Base-by-base conservation (phyloP, 2,888 invertebrate species). In the Eilema sororculum region DNA sequence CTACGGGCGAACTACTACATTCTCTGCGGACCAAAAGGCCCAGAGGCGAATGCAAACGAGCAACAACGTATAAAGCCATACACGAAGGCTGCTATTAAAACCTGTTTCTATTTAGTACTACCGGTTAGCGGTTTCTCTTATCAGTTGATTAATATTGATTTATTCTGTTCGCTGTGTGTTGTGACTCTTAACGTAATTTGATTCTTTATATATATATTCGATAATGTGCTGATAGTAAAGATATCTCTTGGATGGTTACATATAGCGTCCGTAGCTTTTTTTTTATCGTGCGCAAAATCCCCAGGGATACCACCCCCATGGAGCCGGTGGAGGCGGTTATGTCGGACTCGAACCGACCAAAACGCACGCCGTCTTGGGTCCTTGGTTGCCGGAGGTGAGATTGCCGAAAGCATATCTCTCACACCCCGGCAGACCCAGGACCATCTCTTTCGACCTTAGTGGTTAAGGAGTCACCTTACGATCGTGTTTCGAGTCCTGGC, bases 81-180 rank as follows among this genome's bases (percentile, higher is more conserved):
- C 20, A 59, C 12, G 56, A 33, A 65, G 56, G 25, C 56, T 33
- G 24, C 65, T 56, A 30, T 65, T 73, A 65, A 70, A 81, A 81
- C 81, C 78, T 74, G 81, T 81, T 82, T 56, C 73, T 65, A 75
- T 78, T 79, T 58, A 74, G 72, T 76, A 72, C 67, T 71, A 69
- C 65, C 52, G 67, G 57, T 66, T 62, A 72, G 72, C 71, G 71
- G 78, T 78, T 77, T 81, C 73, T 75, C 80, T 73, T 73, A 72
- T 64, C 68, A 70, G 73, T 73, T 71, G 64, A 73, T 59, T 22
- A 70, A 70, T 74, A 71, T 71, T 70, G 68, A 73, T 59, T 75
- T 78, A 78, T 76, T 74, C 25, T 56, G 28, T 67, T 30, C 28
- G 25, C n/a, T n/a, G 52, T 46, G 20, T 52, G 52, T n/a, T 52